Evolutionary conservation across 2,888 invertebrate genomes (phyloP).

Genomic region (Branchipolynoe longqiensis): DNA sequence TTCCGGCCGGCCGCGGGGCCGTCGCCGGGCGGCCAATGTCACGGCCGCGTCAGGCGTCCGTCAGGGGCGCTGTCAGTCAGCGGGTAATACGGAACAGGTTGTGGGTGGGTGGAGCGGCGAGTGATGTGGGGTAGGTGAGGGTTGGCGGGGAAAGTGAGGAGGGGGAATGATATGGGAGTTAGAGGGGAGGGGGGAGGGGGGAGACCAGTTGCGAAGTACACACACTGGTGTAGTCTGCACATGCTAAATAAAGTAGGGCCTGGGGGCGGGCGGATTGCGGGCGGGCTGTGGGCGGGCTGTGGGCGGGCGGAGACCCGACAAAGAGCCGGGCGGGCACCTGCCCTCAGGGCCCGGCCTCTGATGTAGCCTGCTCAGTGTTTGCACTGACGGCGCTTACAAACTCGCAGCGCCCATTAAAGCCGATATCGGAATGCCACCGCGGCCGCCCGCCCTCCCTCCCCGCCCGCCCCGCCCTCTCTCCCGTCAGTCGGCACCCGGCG

Average conservation of each 20-base stretch:
- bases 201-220: no score
- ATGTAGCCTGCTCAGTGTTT: not conserved
- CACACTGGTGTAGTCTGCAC: no score
- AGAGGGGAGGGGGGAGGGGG: no score
- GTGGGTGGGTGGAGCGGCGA: no score
- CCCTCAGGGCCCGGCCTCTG: constrained; percentile 16
- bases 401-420: not conserved
- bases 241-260: not conserved
- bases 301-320: constrained; percentile 1
- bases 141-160: not conserved
- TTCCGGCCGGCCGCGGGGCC: not conserved
- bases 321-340: not conserved
- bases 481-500: no score
- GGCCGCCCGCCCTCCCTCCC: not conserved
- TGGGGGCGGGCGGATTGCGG: not conserved
- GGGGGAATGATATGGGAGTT: not conserved
- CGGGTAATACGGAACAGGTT: no score
- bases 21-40: no score
- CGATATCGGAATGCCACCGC: not conserved
- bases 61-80: no score
- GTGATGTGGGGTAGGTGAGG: no score
- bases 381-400: not conserved
- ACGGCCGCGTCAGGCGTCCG: not conserved
- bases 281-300: not conserved
- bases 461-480: no score